phyloP scores from a whole-genome alignment of 23 tunicate species.

The Trididemnum clinides region DNA sequence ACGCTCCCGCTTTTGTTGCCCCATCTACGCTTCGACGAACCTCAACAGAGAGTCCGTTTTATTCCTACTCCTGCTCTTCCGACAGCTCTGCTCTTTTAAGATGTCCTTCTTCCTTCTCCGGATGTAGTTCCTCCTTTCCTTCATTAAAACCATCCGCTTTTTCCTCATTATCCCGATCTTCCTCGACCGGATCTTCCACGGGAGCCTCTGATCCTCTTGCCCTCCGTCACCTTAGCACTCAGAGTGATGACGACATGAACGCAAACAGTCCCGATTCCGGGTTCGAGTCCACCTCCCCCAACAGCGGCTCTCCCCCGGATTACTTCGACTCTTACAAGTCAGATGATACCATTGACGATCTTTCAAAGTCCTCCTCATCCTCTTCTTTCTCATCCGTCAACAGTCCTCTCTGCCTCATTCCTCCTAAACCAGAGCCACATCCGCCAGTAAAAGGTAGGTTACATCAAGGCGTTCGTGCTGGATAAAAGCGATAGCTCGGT shows the following conservation, averaged over 20 bases:
- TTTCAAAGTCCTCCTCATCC: constrained; percentile 33
- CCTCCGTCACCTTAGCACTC: background rate
- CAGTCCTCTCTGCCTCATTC: constrained; percentile 38
- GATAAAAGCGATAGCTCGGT: too few relatives aligned
- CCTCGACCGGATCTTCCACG: background rate
- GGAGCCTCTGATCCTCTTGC: background rate
- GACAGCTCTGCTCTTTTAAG: background rate
- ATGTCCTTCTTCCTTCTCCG: background rate
- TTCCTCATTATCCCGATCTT: background rate
- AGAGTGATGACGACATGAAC: constrained; percentile 49
- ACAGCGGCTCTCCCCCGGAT: background rate
- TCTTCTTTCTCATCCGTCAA: background rate
- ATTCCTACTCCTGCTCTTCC: background rate
- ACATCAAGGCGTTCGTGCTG: too few relatives aligned
- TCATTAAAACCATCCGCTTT: too few relatives aligned
- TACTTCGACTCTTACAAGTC: constrained; percentile 15
- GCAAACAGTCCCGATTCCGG: constrained; percentile 95
- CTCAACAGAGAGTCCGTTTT: background rate
- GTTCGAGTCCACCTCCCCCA: constrained; percentile 62
- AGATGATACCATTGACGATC: background rate
- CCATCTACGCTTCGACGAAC: too few relatives aligned
- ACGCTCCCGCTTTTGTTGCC: too few relatives aligned
- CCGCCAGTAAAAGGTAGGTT: constrained; percentile 8
- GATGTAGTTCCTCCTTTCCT: background rate
- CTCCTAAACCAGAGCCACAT: constrained; percentile 49